Evolutionary conservation across 1,140 invertebrate species (phyloP).

Genomic region (Danaus melanippus): DNA sequence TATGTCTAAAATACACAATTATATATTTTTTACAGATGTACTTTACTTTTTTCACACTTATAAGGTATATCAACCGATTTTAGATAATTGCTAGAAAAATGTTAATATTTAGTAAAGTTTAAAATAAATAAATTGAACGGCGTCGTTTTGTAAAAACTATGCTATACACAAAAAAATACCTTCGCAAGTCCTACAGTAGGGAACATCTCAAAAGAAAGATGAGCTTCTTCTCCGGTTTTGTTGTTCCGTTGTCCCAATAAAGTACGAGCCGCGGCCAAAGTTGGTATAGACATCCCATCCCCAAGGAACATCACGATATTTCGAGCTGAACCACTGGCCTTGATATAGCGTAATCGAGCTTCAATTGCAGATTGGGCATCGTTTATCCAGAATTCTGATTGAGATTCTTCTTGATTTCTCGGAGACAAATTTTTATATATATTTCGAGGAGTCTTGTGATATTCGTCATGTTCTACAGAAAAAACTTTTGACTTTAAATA

Average conservation of each 20-base stretch:
- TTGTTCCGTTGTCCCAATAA: conserved; percentile 75
- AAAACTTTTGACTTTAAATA: no score
- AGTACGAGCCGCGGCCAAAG: conserved; percentile 78
- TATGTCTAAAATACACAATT: conserved; percentile 77
- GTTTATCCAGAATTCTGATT: conserved; percentile 25
- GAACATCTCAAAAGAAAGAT: conserved; percentile 82
- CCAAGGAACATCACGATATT: conserved; percentile 84
- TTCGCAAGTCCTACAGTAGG: conserved; percentile 80
- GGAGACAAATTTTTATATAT: background rate
- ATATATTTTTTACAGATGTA: background rate
- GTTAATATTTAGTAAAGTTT: background rate
- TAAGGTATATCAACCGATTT: background rate
- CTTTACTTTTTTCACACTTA: no score
- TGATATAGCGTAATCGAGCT: conserved; percentile 8
- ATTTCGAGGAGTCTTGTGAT: conserved; percentile 21
- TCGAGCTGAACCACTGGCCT: conserved; percentile 68
- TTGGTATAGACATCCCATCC: conserved; percentile 83
- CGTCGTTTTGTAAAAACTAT: background rate
- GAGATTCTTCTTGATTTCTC: conserved; percentile 18
- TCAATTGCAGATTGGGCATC: conserved; percentile 30
- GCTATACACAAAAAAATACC: conserved; percentile 56
- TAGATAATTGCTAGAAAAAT: background rate
- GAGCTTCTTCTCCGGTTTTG: conserved; percentile 75
- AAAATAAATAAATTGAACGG: background rate
- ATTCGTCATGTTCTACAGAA: conserved; percentile 21